Evolutionary conservation across 2,888 invertebrate genomes (phyloP), one percentile per base, ranked within the genome.

Genomic region (Unio pictorum): DNA sequence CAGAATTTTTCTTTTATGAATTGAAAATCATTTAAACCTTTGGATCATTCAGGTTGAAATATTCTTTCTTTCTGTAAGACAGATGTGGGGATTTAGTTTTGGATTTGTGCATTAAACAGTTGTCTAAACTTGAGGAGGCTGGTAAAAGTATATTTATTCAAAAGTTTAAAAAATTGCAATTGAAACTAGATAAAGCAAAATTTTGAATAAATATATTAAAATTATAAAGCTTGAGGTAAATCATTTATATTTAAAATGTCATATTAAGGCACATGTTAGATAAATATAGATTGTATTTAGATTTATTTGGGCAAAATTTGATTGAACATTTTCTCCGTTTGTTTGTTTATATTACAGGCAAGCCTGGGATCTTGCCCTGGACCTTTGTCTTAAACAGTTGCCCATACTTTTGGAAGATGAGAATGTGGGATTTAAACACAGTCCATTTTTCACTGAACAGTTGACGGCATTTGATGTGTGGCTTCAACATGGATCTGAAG

Each of bases 71-170:
- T 45, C 45, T 45, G 45, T 45, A 45, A 91, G 98, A 97, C 94
- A 95, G 88, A 96, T 98, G 1, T 99, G 99, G 99, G 28, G 99
- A 99, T 91, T 93, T 97, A 85, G 96, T 98, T n/a, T 93, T 99
- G 79, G 99, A 99, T 91, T 92, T 97, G 82, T 97, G 97, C 86
- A 92, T 99, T 80, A 94, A 95, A 71, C 98, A 98, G 91, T 92
- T 98, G 84, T 96, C 96, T 0, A 78, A 78, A 11, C 84, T 90
- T 55, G 74, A 90, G 23, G 85, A 86, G n/a, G 84, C 86, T 60
- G 85, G 11, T 3, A 15, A 45, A 45, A 45, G 11, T 11, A 45
- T 45, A 45, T 45, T 45, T 45, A 11, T 15, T 15, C 8, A 11
- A 45, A 3, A 45, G 15, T 45, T 4, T 2, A 45, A 45, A 45